Evolutionary conservation across 2,888 invertebrate species (phyloP).

Genomic region (Drosophila demipolita): DNA sequence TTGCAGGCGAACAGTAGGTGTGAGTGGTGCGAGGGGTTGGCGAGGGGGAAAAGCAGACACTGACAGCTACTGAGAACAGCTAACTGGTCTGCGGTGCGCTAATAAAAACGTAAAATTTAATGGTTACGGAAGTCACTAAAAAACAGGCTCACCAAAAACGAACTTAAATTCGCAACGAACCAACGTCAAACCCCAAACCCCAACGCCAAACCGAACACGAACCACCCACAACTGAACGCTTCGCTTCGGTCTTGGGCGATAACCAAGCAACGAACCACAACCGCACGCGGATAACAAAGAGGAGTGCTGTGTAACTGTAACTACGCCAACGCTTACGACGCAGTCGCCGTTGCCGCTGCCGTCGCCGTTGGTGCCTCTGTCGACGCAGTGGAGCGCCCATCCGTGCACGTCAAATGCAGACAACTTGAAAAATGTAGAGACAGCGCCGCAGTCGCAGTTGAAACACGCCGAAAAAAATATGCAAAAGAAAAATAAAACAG

Average conservation of each 20-base stretch:
- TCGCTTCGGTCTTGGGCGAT: constrained; percentile 63
- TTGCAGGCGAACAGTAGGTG: not conserved
- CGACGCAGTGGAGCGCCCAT: constrained; percentile 79
- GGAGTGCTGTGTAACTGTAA: constrained; percentile 62
- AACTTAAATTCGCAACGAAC: constrained; percentile 63
- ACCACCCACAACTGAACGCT: constrained; percentile 11
- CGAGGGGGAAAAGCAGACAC: not conserved
- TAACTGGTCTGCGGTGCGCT: constrained; percentile 66
- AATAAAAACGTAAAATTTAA: constrained; percentile 81
- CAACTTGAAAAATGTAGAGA: constrained; percentile 82
- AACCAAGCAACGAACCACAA: constrained; percentile 79
- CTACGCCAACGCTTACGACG: constrained; percentile 56
- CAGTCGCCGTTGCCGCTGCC: constrained; percentile 18
- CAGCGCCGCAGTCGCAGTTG: constrained; percentile 68
- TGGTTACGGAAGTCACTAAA: constrained; percentile 82
- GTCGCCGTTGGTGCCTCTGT: constrained; percentile 24
- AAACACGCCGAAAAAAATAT: constrained; percentile 81
- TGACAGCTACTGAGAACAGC: constrained; percentile 3
- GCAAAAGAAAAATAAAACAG: constrained; percentile 82
- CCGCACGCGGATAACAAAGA: constrained; percentile 55
- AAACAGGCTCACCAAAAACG: constrained; percentile 81
- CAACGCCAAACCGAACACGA: not conserved
- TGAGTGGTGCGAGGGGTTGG: not conserved
- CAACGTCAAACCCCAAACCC: constrained; percentile 4
- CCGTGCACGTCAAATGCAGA: constrained; percentile 82